Percentiles rank a stretch among this genome's conserved stretches.
Evolutionary conservation across 1,140 invertebrate genomes (phyloP).

Genomic region (Nylanderia fulva): DNA sequence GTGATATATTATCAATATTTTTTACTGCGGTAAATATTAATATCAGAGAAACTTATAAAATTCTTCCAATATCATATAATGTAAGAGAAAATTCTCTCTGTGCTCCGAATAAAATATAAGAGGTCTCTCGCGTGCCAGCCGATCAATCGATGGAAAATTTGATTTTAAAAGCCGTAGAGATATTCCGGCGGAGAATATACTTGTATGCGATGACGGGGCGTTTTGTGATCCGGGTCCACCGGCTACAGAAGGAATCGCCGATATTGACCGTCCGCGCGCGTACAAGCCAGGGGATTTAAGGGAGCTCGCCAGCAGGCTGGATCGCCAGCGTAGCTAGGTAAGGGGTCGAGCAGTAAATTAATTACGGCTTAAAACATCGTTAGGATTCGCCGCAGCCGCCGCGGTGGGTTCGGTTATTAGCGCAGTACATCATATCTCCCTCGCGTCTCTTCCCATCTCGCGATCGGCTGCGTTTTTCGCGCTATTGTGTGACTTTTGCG

Average conservation of each 20-base stretch:
- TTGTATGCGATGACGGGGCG: slow-evolving; percentile 32
- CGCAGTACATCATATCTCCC: slow-evolving; percentile 80
- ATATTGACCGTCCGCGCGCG: slow-evolving; percentile 44
- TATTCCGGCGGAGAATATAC: neutral
- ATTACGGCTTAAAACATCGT: slow-evolving; percentile 84
- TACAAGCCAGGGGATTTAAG: slow-evolving; percentile 51
- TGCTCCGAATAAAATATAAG: too few relatives aligned
- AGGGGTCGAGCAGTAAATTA: slow-evolving; percentile 80
- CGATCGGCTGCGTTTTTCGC: slow-evolving; percentile 38
- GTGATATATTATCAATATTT: too few relatives aligned
- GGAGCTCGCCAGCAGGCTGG: slow-evolving; percentile 34
- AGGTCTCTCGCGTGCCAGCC: neutral
- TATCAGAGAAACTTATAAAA: too few relatives aligned
- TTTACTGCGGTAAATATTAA: too few relatives aligned
- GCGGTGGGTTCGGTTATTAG: slow-evolving; percentile 81
- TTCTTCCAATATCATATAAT: too few relatives aligned
- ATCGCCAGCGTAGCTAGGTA: slow-evolving; percentile 60
- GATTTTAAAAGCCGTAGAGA: slow-evolving; percentile 25
- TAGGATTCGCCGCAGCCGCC: slow-evolving; percentile 75
- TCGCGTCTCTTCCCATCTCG: slow-evolving; percentile 25
- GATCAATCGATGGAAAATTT: slow-evolving; percentile 32
- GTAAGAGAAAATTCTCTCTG: too few relatives aligned
- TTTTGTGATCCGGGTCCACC: neutral
- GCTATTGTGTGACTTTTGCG: slow-evolving; percentile 14
- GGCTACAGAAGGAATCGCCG: slow-evolving; percentile 17